A percentile compares a stretch with the other conserved stretches of the same genome.
phyloP scores from a whole-genome alignment of 2,888 invertebrate genomes.

The Cancer borealis region DNA sequence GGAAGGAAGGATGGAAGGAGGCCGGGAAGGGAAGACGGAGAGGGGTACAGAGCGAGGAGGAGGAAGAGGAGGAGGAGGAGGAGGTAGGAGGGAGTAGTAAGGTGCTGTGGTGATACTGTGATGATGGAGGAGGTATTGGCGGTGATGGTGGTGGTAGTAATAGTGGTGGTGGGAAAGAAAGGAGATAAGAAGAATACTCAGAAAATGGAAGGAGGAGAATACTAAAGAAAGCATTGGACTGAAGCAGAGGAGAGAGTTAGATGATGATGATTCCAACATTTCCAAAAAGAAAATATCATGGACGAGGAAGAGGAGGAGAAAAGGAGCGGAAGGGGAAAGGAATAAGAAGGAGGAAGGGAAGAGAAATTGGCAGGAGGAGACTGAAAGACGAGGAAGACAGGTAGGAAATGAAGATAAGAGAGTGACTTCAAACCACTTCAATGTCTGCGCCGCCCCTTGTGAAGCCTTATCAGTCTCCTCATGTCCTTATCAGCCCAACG shows the following conservation, averaged over 20 bases:
- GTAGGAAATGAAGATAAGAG: slow-evolving; percentile 14
- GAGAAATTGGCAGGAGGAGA: background rate
- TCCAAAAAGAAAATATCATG: background rate
- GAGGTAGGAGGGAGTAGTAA: background rate
- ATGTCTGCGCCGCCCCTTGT: background rate
- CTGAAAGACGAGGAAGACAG: slow-evolving; percentile 24
- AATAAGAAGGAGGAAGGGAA: background rate
- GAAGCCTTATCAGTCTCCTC: background rate
- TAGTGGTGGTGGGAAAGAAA: background rate
- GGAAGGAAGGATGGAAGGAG: background rate
- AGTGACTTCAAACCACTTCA: background rate
- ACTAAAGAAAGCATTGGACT: background rate
- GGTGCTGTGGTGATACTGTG: background rate
- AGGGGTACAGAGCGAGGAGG: background rate
- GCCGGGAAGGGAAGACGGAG: background rate
- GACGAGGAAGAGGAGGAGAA: background rate
- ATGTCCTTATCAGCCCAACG: background rate
- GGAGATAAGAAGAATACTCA: background rate
- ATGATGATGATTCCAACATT: background rate
- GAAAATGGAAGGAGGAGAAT: background rate
- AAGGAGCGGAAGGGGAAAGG: background rate
- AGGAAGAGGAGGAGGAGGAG: background rate
- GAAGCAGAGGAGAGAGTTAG: background rate
- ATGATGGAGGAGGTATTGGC: slow-evolving; percentile 11
- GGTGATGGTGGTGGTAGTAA: background rate